Evolutionary conservation across 2,888 invertebrate genomes (phyloP).

Genomic region (Stegana nigrithorax): DNA sequence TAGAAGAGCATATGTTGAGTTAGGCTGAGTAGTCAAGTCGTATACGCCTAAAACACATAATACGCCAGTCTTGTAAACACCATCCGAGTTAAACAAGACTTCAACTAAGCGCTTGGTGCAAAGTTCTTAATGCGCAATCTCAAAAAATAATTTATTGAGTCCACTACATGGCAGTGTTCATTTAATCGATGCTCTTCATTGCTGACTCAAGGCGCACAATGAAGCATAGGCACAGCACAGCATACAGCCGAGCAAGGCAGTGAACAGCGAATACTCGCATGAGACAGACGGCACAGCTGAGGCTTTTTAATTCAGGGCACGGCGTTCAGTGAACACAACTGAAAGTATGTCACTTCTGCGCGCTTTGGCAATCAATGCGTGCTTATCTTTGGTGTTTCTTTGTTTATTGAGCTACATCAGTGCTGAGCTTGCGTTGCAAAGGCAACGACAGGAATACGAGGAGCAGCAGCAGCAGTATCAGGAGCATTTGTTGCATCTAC

Average conservation of each 20-base stretch:
- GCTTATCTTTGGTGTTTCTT: slow-evolving; percentile 48
- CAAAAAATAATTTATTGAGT: no score
- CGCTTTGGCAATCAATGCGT: slow-evolving; percentile 40
- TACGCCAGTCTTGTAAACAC: no score
- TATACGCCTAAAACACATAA: no score
- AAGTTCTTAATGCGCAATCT: not conserved
- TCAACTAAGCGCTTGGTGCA: no score
- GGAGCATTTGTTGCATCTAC: slow-evolving; percentile 41
- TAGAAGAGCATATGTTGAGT: no score
- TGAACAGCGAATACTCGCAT: not conserved
- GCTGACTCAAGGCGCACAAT: no score
- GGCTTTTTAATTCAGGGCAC: no score
- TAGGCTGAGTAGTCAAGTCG: no score
- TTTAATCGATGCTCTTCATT: no score
- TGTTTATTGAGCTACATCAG: slow-evolving; percentile 37
- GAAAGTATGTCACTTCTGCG: slow-evolving; percentile 48
- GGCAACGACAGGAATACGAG: slow-evolving; percentile 42
- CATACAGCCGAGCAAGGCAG: not conserved
- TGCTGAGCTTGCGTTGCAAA: slow-evolving; percentile 33
- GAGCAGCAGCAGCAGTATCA: slow-evolving; percentile 44
- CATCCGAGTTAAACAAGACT: no score
- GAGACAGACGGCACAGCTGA: slow-evolving; percentile 17
- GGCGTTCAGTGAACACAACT: not conserved
- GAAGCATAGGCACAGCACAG: no score
- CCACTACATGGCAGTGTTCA: no score